Evolutionary conservation across 2,797 vertebrate species (phyloP).

Genomic region (Podarcis lilfordi): DNA sequence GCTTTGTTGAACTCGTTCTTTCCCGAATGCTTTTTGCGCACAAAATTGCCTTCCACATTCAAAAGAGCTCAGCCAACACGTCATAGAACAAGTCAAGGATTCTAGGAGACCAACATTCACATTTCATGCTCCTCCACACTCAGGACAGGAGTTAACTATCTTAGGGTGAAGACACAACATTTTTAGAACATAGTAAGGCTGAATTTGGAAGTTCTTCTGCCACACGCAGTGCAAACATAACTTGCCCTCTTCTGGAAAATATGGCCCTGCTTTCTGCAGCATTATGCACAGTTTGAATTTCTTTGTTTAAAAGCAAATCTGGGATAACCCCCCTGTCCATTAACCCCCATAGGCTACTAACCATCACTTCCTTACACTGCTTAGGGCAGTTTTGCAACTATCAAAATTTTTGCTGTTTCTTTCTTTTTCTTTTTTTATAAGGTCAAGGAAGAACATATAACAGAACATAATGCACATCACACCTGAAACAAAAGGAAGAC

Average conservation of each 20-base stretch:
- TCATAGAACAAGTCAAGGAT: neutral
- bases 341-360: neutral
- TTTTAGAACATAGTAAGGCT: neutral
- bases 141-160: neutral
- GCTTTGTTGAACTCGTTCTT: neutral
- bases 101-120: neutral
- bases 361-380: neutral
- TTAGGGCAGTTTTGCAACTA: neutral
- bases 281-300: neutral
- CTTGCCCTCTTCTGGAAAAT: neutral
- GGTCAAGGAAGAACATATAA: neutral
- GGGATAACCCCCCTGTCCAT: no score
- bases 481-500: neutral
- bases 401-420: neutral
- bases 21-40: neutral
- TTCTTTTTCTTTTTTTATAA: no score
- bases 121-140: neutral
- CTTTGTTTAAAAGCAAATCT: neutral
- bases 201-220: neutral
- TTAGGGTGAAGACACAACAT: neutral
- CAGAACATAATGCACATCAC: neutral
- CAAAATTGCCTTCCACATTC: neutral
- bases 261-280: neutral
- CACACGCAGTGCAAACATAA: neutral
- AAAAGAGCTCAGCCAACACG: neutral